Base-by-base conservation (phyloP, 2,797 vertebrate genomes). In the Geotrypetes seraphini region DNA sequence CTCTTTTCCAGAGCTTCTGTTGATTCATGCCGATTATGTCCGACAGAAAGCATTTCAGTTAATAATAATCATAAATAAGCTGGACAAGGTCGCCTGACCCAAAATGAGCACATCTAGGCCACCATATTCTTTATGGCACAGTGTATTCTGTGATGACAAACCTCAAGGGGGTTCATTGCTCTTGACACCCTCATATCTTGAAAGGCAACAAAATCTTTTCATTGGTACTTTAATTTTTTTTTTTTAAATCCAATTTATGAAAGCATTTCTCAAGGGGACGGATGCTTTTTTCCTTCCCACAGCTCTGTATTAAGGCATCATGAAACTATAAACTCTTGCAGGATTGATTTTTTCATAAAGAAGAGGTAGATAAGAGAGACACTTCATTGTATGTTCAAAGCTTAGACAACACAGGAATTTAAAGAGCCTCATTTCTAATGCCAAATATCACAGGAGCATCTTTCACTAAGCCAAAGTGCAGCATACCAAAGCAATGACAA, bases 1-100 rank as follows among this genome's bases (percentile, higher is more conserved):
- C 57, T 59, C 53, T 63, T 43, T 66, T 59, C 54, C 49, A 59
- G 57, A 51, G 38, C 53, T 19, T 57, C 28, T 55, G 57, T 48
- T 69, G 66, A 79, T 75, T 71, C 70, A 77, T 60, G 60, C 35
- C 70, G 66, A 75, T 73, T 16, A 6, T 11, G 47, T 26, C 61
- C 60, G 64, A 71, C 68, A 73, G 63, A 50, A 49, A 72, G 59
- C 63, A 53, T 73, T 71, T 72, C 71, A 67, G 69, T 59, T 71
- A 74, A 77, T 67, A 78, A 69, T 62, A 63, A 70, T 59, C 63
- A 72, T 76, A 76, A 81, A 72, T 71, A 81, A 73, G 68, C 8
- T 5, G 42, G 71, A 76, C 68, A 77, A 69, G 75, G 75, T 74
- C 72, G 54, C 59, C 57, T 72, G 67, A 64, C 71, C 72, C 41